Conservation (phyloP, 2,113 vertebrate species). For the Motacilla alba region DNA sequence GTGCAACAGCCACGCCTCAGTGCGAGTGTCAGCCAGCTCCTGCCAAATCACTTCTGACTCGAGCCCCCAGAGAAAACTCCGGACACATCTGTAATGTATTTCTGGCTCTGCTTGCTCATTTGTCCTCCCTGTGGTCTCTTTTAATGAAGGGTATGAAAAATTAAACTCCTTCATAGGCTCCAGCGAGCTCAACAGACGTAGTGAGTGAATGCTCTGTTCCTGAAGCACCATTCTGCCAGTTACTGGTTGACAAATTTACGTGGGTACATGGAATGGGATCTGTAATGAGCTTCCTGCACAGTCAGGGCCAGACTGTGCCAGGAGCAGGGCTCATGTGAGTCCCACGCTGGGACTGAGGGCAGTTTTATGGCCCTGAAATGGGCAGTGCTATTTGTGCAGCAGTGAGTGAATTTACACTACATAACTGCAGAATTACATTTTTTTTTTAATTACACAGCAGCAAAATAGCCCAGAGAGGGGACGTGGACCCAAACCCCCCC, state of each 20-base stretch:
- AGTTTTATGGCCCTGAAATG: neutral
- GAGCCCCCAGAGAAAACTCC: neutral
- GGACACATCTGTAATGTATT: conserved; percentile 38
- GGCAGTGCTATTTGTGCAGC: neutral
- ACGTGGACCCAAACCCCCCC: neutral
- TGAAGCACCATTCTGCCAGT: neutral
- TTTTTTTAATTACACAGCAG: neutral
- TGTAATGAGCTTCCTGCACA: neutral
- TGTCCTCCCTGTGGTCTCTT: conserved; percentile 48
- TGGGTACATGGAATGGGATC: neutral
- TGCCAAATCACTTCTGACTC: conserved; percentile 28
- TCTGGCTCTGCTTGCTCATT: conserved; percentile 52
- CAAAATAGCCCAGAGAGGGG: neutral
- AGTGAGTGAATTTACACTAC: neutral
- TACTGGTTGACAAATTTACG: neutral
- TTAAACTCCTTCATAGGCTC: conserved; percentile 32
- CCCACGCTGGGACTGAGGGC: neutral
- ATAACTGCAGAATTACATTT: neutral
- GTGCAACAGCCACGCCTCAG: neutral
- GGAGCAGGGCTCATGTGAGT: neutral
- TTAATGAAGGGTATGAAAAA: conserved; percentile 50
- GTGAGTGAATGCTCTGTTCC: neutral
- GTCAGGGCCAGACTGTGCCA: neutral
- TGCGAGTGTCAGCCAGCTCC: neutral
- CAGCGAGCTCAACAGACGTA: neutral